These are phyloP conservation scores for Anguilla marmorata DNA, from an alignment of 2,797 vertebrate genomes.

Conservation along the genomic window DNA sequence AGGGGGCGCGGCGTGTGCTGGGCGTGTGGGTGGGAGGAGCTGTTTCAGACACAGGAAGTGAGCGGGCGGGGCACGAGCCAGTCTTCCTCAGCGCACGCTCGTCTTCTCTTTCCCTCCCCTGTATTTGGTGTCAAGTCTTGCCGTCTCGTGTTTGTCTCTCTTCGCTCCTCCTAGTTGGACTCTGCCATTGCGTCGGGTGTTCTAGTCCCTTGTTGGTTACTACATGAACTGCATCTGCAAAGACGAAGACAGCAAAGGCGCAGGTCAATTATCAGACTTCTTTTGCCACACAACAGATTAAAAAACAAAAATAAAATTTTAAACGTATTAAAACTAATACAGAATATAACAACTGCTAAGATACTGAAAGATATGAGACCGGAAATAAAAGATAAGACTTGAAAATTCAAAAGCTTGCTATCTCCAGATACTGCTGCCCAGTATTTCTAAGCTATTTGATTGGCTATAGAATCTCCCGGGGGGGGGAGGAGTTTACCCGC, in stretches of 20 bases:
- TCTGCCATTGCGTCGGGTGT: slow-evolving; percentile 65
- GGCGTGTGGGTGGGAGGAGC: slow-evolving; percentile 4
- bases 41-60: slow-evolving; percentile 29
- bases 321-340: no score
- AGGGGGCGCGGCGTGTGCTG: background rate
- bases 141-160: background rate
- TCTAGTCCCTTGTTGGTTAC: slow-evolving; percentile 59
- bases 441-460: background rate
- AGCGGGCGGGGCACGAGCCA: slow-evolving; percentile 23
- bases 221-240: slow-evolving; percentile 81
- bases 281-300: no score
- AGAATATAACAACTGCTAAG: no score
- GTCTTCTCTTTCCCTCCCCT: slow-evolving; percentile 29
- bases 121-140: no score
- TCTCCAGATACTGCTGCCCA: no score
- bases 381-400: no score
- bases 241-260: background rate
- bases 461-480: background rate
- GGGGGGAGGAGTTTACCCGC: background rate
- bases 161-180: slow-evolving; percentile 44
- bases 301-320: no score
- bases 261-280: no score
- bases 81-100: background rate
- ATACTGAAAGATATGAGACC: no score
- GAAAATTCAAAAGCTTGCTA: no score